phyloP scores from a whole-genome alignment of 2,888 invertebrate genomes.

The Pachydiplax longipennis region DNA sequence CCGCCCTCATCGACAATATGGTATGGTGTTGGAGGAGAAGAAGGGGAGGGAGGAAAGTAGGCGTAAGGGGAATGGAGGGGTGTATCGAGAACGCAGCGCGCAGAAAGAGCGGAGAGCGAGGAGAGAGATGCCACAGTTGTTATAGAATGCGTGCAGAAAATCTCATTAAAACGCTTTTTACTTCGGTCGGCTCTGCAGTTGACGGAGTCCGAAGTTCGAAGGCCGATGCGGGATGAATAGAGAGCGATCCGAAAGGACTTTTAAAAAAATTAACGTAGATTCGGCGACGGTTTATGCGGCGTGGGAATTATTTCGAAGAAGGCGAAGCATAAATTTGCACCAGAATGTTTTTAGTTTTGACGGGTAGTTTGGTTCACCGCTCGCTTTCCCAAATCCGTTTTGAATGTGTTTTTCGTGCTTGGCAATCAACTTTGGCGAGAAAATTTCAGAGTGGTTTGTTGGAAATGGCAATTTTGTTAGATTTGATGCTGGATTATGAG shows the following conservation, averaged over 20 bases:
- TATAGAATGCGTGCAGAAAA: not conserved
- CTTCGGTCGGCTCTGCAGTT: not conserved
- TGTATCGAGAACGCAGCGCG: not conserved
- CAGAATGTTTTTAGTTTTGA: too few species aligned
- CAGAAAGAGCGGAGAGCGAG: not conserved
- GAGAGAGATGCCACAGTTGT: not conserved
- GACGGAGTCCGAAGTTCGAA: not conserved
- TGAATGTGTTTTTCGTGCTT: too few species aligned
- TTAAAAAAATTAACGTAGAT: too few species aligned
- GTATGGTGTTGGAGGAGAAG: not conserved
- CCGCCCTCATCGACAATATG: constrained; percentile 10
- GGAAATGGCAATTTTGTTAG: too few species aligned
- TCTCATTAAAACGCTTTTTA: not conserved
- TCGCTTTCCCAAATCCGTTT: too few species aligned
- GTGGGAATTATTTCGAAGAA: too few species aligned
- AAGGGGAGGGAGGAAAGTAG: not conserved
- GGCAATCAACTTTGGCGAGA: too few species aligned
- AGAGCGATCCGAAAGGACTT: not conserved
- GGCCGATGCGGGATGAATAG: not conserved
- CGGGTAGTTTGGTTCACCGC: too few species aligned
- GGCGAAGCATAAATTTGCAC: too few species aligned
- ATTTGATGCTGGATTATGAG: too few species aligned
- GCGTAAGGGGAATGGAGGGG: not conserved
- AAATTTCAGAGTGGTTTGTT: too few species aligned
- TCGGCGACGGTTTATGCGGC: too few species aligned